A percentile compares a stretch with the other conserved stretches of the same genome.
Evolutionary conservation across 2,888 invertebrate species (phyloP).

Genomic region (Machimus rusticus): DNA sequence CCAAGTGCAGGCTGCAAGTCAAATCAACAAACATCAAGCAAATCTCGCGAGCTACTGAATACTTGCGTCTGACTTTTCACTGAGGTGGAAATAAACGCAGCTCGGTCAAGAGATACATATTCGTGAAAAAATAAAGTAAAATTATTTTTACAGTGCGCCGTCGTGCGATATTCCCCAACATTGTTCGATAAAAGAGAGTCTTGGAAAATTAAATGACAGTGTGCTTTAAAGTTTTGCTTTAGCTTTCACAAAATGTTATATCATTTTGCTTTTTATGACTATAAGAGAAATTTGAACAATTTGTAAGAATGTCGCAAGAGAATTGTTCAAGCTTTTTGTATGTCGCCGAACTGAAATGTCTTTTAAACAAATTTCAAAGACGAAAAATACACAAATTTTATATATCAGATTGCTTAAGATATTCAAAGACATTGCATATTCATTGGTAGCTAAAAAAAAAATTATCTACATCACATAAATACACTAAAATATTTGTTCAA

Average conservation of each 20-base stretch:
- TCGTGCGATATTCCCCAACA: background rate
- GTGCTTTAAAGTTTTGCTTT: background rate
- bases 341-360: background rate
- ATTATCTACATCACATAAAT: background rate
- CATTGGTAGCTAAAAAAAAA: background rate
- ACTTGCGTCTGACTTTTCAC: slow-evolving; percentile 45
- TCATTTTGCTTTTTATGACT: background rate
- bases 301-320: background rate
- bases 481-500: background rate
- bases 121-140: background rate
- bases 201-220: background rate
- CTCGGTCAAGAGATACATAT: slow-evolving; percentile 6
- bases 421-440: background rate
- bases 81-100: slow-evolving; percentile 5
- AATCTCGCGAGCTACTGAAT: slow-evolving; percentile 46
- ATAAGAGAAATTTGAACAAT: background rate
- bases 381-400: background rate
- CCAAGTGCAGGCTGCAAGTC: slow-evolving; percentile 8
- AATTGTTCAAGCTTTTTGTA: background rate
- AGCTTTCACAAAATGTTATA: background rate
- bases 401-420: background rate
- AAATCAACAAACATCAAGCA: slow-evolving; percentile 44
- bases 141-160: background rate
- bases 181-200: background rate
- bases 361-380: background rate